These are phyloP conservation scores for Thinocorus orbignyianus DNA, from an alignment of 2,113 vertebrate genomes.

Conservation along the genomic window DNA sequence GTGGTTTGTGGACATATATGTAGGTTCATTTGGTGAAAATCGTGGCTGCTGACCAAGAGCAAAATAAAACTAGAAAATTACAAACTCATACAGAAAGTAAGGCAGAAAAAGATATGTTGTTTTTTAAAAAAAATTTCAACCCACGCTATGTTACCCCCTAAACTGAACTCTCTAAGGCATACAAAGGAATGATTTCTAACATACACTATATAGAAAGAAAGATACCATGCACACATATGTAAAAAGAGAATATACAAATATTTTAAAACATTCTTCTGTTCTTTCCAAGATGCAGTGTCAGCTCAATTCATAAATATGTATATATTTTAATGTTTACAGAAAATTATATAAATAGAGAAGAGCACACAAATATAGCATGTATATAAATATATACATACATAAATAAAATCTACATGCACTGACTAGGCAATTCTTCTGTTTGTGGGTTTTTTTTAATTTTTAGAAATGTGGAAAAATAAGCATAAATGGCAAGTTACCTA, in stretches of 20 bases:
- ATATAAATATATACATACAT: background rate
- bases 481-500: background rate
- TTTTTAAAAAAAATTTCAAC: background rate
- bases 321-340: background rate
- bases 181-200: background rate
- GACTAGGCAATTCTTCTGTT: background rate
- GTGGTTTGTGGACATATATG: background rate
- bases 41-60: background rate
- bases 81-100: background rate
- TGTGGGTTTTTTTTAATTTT: background rate
- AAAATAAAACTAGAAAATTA: background rate
- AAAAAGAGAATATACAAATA: background rate
- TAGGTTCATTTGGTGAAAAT: background rate
- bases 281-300: background rate
- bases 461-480: background rate
- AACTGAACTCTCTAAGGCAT: background rate
- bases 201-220: background rate
- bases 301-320: background rate
- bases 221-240: background rate
- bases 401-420: background rate
- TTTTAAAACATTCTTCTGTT: background rate
- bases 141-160: rapidly evolving
- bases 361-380: background rate
- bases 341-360: background rate
- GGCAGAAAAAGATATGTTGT: background rate